Evolutionary conservation across 37 sponge, comb jelly and placozoan species (phyloP).

Genomic region (Beroe ovata): DNA sequence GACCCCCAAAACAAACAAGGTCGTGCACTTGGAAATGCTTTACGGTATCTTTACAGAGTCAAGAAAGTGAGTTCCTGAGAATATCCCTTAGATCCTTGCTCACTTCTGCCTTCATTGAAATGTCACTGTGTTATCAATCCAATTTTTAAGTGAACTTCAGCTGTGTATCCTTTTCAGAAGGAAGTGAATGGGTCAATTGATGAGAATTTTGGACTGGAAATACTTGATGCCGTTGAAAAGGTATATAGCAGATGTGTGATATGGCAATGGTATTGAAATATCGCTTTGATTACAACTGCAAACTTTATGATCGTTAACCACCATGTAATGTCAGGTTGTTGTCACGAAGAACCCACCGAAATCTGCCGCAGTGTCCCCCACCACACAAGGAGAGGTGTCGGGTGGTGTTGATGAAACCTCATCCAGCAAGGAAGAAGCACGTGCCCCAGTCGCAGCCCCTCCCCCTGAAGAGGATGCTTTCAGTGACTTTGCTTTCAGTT

Average conservation of each 20-base stretch:
- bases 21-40: slow-evolving; percentile 41
- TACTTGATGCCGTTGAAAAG: slow-evolving; percentile 21
- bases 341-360: slow-evolving; percentile 16
- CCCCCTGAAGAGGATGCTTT: neutral
- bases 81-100: too few relatives aligned
- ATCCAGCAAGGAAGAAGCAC: neutral
- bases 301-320: too few relatives aligned
- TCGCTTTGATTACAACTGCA: too few relatives aligned
- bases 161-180: slow-evolving; percentile 8
- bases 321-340: slow-evolving; percentile 14
- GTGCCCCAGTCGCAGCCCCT: slow-evolving; percentile 13
- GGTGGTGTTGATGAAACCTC: neutral
- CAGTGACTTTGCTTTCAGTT: slow-evolving; percentile 60
- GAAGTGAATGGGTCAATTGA: slow-evolving; percentile 42
- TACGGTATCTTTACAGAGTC: slow-evolving; percentile 15
- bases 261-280: too few relatives aligned
- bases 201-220: slow-evolving; percentile 44
- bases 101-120: too few relatives aligned
- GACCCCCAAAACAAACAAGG: slow-evolving; percentile 59
- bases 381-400: slow-evolving; percentile 9
- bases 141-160: too few relatives aligned
- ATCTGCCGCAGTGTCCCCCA: neutral
- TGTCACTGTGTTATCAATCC: too few relatives aligned
- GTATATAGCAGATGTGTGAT: too few relatives aligned
- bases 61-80: slow-evolving; percentile 29